These are phyloP conservation scores for Cryptomyrus ogoouensis DNA, from an alignment of 2,113 vertebrate species.

Conservation along the genomic window DNA sequence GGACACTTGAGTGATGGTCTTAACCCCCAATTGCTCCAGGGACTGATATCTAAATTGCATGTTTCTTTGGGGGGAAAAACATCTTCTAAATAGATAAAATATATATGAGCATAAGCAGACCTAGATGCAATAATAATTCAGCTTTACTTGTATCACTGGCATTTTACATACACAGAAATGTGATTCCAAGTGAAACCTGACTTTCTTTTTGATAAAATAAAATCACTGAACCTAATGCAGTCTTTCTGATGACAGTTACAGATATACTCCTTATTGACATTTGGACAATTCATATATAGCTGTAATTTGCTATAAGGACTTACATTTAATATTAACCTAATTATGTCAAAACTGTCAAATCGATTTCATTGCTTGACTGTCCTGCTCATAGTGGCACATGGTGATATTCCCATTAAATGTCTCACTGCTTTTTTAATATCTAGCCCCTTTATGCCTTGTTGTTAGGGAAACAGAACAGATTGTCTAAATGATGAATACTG, in stretches of 20 bases:
- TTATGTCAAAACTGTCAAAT: not conserved
- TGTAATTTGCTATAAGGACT: not conserved
- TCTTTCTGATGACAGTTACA: not conserved
- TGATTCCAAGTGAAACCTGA: not conserved
- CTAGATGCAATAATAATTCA: not conserved
- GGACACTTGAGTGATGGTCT: not conserved
- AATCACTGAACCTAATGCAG: not conserved
- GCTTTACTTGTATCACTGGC: not conserved
- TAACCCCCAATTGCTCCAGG: not conserved
- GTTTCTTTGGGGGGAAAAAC: not conserved
- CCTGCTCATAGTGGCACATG: not conserved
- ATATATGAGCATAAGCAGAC: not conserved
- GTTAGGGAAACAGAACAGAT: not conserved
- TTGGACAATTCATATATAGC: not conserved
- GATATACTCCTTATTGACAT: not conserved
- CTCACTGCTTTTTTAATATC: not conserved
- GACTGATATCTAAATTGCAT: not conserved
- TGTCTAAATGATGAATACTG: not conserved
- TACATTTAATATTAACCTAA: not conserved
- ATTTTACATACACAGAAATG: not conserved
- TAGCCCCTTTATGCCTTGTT: not conserved
- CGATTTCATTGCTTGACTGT: not conserved
- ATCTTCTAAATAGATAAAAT: not conserved
- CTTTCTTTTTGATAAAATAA: not conserved
- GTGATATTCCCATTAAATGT: not conserved